These are phyloP conservation scores for Cancer borealis DNA, from an alignment of 2,888 invertebrate species.

Conservation along the genomic window DNA sequence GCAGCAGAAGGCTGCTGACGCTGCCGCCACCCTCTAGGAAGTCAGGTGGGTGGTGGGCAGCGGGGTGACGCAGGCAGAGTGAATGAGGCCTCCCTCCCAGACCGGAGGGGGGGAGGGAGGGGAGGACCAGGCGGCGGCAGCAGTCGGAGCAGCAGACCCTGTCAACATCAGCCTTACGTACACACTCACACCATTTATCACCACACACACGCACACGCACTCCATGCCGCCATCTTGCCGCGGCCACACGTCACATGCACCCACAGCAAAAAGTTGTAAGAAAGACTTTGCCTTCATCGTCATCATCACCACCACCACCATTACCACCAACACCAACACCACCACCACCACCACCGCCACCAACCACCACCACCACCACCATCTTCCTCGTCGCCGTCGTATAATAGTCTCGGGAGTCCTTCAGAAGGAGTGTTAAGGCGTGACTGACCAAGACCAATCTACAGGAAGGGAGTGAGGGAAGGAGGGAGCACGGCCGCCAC, in stretches of 20 bases:
- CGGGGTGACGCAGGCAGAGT: not conserved
- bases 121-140: not conserved
- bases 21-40: not conserved
- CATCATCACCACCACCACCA: not conserved
- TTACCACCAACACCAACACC: not conserved
- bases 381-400: not conserved
- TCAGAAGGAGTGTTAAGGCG: constrained; percentile 17
- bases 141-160: constrained; percentile 3
- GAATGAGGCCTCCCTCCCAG: not conserved
- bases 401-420: constrained; percentile 21
- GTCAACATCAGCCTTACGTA: constrained; percentile 4
- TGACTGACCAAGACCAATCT: constrained; percentile 39
- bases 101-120: not conserved
- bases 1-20: not conserved
- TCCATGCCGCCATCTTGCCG: constrained; percentile 14
- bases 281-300: not conserved
- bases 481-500: constrained; percentile 7
- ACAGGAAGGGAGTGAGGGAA: not conserved
- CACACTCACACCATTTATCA: constrained; percentile 39
- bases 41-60: not conserved
- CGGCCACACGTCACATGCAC: not conserved
- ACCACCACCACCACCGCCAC: not conserved
- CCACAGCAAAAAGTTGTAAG: constrained; percentile 5
- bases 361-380: constrained; percentile 3
- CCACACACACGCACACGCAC: constrained; percentile 25